Evolutionary conservation across 2,888 invertebrate species (phyloP).

Genomic region (Dioctria rufipes): DNA sequence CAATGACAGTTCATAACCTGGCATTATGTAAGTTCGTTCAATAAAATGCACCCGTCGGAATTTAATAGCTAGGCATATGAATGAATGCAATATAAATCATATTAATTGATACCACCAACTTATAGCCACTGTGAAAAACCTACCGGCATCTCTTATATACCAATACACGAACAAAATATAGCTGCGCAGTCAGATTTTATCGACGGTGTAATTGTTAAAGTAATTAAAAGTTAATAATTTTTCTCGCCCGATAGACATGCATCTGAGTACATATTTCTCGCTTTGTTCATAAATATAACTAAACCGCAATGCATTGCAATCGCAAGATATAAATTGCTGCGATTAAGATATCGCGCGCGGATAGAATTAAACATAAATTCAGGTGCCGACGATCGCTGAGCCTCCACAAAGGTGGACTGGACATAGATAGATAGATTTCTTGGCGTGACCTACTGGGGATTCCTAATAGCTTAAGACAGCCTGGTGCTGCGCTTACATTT

Average conservation of each 20-base stretch:
- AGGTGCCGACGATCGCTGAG: conserved; percentile 31
- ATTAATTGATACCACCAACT: conserved; percentile 21
- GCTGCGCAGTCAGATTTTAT: conserved; percentile 30
- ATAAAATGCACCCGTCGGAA: neutral
- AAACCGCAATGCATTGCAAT: conserved; percentile 11
- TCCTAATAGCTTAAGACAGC: conserved; percentile 2
- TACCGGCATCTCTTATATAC: conserved; percentile 6
- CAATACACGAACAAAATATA: neutral
- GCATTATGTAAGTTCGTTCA: conserved; percentile 10
- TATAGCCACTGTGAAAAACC: neutral
- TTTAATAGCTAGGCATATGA: neutral
- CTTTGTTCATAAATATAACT: neutral
- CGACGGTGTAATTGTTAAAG: conserved; percentile 40
- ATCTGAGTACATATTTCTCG: neutral
- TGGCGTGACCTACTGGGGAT: conserved; percentile 34
- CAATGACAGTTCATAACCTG: conserved; percentile 27
- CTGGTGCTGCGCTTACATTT: neutral
- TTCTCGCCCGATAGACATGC: conserved; percentile 24
- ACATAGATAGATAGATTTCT: conserved; percentile 37
- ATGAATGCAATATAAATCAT: conserved; percentile 36
- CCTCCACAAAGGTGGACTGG: neutral
- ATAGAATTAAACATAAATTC: conserved; percentile 41
- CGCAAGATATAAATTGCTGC: conserved; percentile 42
- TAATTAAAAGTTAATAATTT: conserved; percentile 38
- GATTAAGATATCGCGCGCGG: conserved; percentile 45